A percentile compares a stretch with the other conserved stretches of the same genome.
phyloP scores from a whole-genome alignment of 1,140 invertebrate species.

The Phortica variegata region DNA sequence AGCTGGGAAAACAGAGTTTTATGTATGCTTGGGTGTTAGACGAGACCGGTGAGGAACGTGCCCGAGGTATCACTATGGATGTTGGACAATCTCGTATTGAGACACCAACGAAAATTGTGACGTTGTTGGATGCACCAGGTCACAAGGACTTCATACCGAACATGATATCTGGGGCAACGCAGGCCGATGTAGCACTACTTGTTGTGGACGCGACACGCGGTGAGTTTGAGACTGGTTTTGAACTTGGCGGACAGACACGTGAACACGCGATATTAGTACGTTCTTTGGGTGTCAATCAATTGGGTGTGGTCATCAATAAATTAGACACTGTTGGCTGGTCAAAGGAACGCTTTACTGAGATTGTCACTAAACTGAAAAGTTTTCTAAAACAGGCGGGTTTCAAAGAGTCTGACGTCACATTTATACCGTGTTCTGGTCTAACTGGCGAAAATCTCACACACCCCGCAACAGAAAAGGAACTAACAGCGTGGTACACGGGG shows the following conservation, averaged over 20 bases:
- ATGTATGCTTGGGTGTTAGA: constrained; percentile 99
- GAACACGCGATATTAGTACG: constrained; percentile 94
- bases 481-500: constrained; percentile 86
- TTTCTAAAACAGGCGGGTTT: constrained; percentile 96
- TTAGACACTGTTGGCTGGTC: constrained; percentile 80
- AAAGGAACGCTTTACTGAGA: constrained; percentile 81
- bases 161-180: constrained; percentile 96
- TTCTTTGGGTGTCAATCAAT: constrained; percentile 86
- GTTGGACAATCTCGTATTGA: constrained; percentile 92
- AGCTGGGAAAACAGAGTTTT: constrained; percentile 97
- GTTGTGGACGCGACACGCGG: constrained; percentile 95
- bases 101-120: constrained; percentile 78
- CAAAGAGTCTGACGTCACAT: constrained; percentile 83
- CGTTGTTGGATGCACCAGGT: constrained; percentile 93
- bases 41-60: constrained; percentile 96
- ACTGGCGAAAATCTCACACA: constrained; percentile 88
- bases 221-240: constrained; percentile 99
- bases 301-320: constrained; percentile 86
- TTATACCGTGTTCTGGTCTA: constrained; percentile 94
- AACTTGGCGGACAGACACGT: constrained; percentile 94
- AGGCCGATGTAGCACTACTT: constrained; percentile 94
- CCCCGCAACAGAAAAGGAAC: constrained; percentile 65
- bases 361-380: constrained; percentile 77
- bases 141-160: constrained; percentile 99
- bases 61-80: constrained; percentile 91